Evolutionary conservation across 2,888 invertebrate species (phyloP), one percentile per base, ranked within the genome.

Genomic region (Chelonus formosanus): DNA sequence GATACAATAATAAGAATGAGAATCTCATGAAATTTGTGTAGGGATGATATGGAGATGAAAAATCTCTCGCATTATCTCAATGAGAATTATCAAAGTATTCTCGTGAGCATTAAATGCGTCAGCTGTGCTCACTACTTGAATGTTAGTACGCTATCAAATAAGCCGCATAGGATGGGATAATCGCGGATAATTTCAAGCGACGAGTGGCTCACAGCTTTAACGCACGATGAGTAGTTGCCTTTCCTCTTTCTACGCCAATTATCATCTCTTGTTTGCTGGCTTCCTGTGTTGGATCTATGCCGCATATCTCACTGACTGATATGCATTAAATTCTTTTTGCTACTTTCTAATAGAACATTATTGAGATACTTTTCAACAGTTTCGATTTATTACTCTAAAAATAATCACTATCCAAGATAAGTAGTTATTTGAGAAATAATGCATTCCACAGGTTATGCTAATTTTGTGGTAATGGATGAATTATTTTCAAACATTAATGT

Each of bases 261-360:
- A 57, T 58, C 57, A 64, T 58, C 58, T 45, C 53, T 64, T 57
- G 57, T 58, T 64, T 58, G 35, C 45, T 47, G 10, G 34, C 48
- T 50, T 50, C 48, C 50, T 36, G 40, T 36, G 40, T 40, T 40
- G 40, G 4, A 40, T 40, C 5, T 5, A 20, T 40, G 35, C 47
- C 34, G 50, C 50, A 50, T 48, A 59, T 35, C 50, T 36, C 48
- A 59, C 48, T 32, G 8, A 48, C 32, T 58, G 58, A 7, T n/a
- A 35, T 6, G 20, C 58, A 58, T 58, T 35, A 10, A 58, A 58
- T 34, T 47, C 58, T 58, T 35, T 58, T 47, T 47, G 5, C 8
- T 31, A 35, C 45, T 47, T 44, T 43, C 48, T 6, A n/a, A 35
- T n/a, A 32, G 34, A 32, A 52, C 52, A 8, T 7, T 52, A 52